These are phyloP conservation scores for Lophotriccus pileatus DNA, from an alignment of 2,797 vertebrate species.

Conservation along the genomic window DNA sequence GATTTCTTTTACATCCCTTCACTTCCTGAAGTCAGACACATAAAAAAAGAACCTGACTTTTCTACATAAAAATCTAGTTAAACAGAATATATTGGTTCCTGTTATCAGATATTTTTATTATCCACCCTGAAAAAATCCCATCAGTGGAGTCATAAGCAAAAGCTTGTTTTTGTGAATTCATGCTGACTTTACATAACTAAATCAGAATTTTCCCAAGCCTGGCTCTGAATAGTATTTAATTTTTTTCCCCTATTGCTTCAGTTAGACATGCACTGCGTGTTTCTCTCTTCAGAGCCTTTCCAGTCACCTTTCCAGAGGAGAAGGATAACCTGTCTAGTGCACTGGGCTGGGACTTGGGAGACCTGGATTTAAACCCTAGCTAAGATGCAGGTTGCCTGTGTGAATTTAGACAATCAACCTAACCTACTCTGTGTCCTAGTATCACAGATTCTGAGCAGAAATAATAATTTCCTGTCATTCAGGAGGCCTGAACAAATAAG, in stretches of 20 bases:
- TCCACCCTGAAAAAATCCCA: constrained; percentile 1
- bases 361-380: background rate
- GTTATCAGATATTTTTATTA: constrained; percentile 38
- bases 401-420: background rate
- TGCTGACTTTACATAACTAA: constrained; percentile 58
- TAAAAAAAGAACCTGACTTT: constrained; percentile 9
- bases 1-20: constrained; percentile 14
- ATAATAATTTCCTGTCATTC: background rate
- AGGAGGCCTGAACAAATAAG: background rate
- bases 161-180: constrained; percentile 27
- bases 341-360: fast-evolving
- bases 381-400: background rate
- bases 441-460: background rate
- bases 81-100: constrained; percentile 8
- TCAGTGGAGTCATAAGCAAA: constrained; percentile 7
- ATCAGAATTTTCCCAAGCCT: constrained; percentile 33
- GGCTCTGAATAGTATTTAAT: background rate
- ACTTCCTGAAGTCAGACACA: background rate
- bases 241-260: background rate
- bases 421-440: background rate
- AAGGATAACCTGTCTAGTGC: background rate
- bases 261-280: background rate
- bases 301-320: background rate
- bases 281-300: constrained; percentile 8
- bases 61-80: constrained; percentile 17